These are phyloP conservation scores for Phallusia fumigata DNA, from an alignment of 23 tunicate genomes.

Conservation along the genomic window DNA sequence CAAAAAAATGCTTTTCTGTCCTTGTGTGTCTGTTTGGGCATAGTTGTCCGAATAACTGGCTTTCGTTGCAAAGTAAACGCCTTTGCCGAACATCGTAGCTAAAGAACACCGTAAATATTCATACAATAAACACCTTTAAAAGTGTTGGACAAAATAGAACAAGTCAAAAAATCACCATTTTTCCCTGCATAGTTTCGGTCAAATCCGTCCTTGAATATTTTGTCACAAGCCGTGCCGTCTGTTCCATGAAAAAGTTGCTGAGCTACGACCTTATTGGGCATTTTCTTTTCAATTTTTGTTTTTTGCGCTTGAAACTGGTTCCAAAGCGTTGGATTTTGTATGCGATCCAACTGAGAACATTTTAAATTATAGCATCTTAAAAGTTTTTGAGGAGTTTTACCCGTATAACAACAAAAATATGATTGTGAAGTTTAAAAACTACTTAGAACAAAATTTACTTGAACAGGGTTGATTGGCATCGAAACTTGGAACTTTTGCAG, in stretches of 20 bases:
- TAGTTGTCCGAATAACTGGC: slow-evolving; percentile 60
- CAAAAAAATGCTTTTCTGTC: slow-evolving; percentile 54
- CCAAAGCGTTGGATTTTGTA: slow-evolving; percentile 70
- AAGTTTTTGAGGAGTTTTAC: too few species aligned
- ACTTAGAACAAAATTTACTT: too few species aligned
- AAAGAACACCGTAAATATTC: too few species aligned
- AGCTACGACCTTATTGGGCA: slow-evolving; percentile 23
- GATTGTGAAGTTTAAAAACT: too few species aligned
- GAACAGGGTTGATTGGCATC: too few species aligned
- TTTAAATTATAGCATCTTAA: neutral
- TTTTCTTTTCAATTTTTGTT: slow-evolving; percentile 47
- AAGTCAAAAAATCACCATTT: slow-evolving; percentile 26
- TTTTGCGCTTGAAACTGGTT: slow-evolving; percentile 67
- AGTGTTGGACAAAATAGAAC: neutral
- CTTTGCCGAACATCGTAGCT: slow-evolving; percentile 57
- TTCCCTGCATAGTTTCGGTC: slow-evolving; percentile 78
- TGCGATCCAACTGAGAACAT: slow-evolving; percentile 31
- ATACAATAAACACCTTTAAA: neutral
- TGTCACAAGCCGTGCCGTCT: slow-evolving; percentile 18
- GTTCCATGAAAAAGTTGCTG: slow-evolving; percentile 78
- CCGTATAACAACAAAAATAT: too few species aligned
- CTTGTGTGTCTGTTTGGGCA: neutral
- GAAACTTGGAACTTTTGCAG: too few species aligned
- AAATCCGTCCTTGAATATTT: slow-evolving; percentile 57
- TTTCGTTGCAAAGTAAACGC: slow-evolving; percentile 72